phyloP scores from a whole-genome alignment of 1,140 invertebrate genomes.

The Telenomus remus region DNA sequence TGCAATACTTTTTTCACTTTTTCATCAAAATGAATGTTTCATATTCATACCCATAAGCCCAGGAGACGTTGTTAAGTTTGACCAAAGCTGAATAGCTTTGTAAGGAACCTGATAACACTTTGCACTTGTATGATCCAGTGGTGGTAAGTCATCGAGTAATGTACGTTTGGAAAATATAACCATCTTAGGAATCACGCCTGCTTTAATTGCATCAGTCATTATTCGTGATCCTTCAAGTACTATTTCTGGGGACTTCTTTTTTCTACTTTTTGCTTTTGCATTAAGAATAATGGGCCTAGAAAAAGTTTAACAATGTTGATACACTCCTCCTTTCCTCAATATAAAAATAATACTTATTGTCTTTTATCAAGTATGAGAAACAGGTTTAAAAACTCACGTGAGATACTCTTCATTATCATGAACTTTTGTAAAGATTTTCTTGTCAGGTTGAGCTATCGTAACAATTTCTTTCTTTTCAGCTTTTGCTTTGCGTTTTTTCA shows the following conservation, averaged over 20 bases:
- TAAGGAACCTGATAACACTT: slow-evolving; percentile 86
- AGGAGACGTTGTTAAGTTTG: slow-evolving; percentile 85
- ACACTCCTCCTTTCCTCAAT: slow-evolving; percentile 7
- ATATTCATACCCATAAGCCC: slow-evolving; percentile 83
- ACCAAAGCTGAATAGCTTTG: slow-evolving; percentile 87
- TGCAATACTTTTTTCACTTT: too few relatives aligned
- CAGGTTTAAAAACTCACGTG: slow-evolving; percentile 39
- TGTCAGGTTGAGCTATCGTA: background rate
- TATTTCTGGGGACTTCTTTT: slow-evolving; percentile 78
- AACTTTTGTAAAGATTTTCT: slow-evolving; percentile 33
- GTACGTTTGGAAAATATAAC: slow-evolving; percentile 81
- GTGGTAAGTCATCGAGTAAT: slow-evolving; percentile 76
- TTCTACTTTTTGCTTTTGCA: slow-evolving; percentile 81
- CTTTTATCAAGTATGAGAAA: too few relatives aligned
- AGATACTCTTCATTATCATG: slow-evolving; percentile 56
- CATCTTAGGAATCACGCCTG: slow-evolving; percentile 79
- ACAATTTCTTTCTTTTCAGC: slow-evolving; percentile 3
- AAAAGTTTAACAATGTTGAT: slow-evolving; percentile 44
- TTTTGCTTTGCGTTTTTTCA: slow-evolving; percentile 18
- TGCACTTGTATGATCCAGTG: slow-evolving; percentile 71
- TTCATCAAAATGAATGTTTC: slow-evolving; percentile 78
- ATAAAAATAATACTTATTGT: slow-evolving; percentile 11
- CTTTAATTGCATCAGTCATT: slow-evolving; percentile 85
- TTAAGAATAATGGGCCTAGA: slow-evolving; percentile 79
- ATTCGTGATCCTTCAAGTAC: slow-evolving; percentile 87